Percentiles rank a stretch among this genome's conserved stretches.
Evolutionary conservation across 2,888 invertebrate species (phyloP).

Genomic region (Chloroclystis v-ata): DNA sequence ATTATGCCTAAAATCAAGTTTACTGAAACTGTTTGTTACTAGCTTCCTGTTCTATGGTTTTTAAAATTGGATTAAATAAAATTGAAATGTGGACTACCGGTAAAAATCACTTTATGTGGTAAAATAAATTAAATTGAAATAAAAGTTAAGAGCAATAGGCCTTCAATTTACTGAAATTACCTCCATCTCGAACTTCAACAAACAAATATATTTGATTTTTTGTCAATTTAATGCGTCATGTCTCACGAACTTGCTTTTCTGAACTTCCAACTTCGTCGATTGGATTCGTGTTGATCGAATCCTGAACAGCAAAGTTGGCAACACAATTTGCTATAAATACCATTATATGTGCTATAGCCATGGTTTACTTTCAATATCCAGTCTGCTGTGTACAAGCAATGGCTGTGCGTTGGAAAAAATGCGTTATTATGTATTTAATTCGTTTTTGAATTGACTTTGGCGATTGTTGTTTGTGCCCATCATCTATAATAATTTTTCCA

Average conservation of each 20-base stretch:
- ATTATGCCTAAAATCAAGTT: too few relatives aligned
- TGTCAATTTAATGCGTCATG: slow-evolving; percentile 7
- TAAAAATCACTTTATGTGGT: too few relatives aligned
- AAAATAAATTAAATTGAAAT: too few relatives aligned
- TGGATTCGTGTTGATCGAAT: slow-evolving; percentile 15
- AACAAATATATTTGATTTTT: background rate
- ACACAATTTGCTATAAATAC: slow-evolving; percentile 18
- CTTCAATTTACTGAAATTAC: background rate
- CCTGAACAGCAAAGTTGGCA: slow-evolving; percentile 5
- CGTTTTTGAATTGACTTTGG: too few relatives aligned
- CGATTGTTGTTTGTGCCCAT: too few relatives aligned
- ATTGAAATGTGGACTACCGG: too few relatives aligned
- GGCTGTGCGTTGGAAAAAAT: too few relatives aligned
- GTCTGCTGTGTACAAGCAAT: background rate
- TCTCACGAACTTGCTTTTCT: slow-evolving; percentile 10
- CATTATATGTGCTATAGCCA: background rate
- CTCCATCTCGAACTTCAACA: background rate
- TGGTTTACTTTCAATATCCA: slow-evolving; percentile 18
- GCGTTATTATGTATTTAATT: too few relatives aligned
- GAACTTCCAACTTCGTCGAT: slow-evolving; percentile 11
- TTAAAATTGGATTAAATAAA: too few relatives aligned
- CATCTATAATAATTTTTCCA: too few relatives aligned
- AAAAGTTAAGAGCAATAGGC: background rate
- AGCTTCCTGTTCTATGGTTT: too few relatives aligned
- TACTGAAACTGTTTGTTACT: too few relatives aligned